Conservation (phyloP, 2,888 invertebrate species). For the Philopedon plagiatum region DNA sequence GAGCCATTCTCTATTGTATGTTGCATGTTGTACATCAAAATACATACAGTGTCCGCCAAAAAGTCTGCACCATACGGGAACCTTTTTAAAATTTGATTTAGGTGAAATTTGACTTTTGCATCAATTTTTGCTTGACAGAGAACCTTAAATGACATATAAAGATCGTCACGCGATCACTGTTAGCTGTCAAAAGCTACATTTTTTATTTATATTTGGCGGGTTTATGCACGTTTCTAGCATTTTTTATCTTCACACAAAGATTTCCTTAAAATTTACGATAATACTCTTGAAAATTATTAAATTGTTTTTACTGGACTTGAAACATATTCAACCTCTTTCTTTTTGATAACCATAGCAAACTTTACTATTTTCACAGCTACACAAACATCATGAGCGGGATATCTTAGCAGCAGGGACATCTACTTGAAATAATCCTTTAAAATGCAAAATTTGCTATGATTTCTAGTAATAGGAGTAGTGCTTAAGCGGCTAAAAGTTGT, state of each 20-base stretch:
- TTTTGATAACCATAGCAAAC: conserved; percentile 3
- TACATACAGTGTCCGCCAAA: no score
- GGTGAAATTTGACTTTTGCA: no score
- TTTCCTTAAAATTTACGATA: neutral
- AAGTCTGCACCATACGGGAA: no score
- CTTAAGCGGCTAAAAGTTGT: conserved; percentile 70
- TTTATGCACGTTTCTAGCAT: no score
- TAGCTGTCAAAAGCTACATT: no score
- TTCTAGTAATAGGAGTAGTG: neutral
- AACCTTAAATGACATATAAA: no score
- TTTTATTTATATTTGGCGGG: no score
- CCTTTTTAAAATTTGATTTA: no score
- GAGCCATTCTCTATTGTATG: no score
- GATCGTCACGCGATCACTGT: no score
- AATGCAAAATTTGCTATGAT: neutral
- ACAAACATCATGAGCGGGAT: neutral
- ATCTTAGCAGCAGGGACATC: neutral
- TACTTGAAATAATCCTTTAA: neutral
- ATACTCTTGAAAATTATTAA: neutral
- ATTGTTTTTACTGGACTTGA: conserved; percentile 11
- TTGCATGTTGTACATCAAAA: no score
- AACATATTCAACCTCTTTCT: conserved; percentile 15
- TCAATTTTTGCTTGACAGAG: no score
- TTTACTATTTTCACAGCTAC: neutral
- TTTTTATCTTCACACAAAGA: neutral